These are phyloP conservation scores for Diorhabda carinulata DNA, from an alignment of 1,140 invertebrate genomes.

Conservation along the genomic window DNA sequence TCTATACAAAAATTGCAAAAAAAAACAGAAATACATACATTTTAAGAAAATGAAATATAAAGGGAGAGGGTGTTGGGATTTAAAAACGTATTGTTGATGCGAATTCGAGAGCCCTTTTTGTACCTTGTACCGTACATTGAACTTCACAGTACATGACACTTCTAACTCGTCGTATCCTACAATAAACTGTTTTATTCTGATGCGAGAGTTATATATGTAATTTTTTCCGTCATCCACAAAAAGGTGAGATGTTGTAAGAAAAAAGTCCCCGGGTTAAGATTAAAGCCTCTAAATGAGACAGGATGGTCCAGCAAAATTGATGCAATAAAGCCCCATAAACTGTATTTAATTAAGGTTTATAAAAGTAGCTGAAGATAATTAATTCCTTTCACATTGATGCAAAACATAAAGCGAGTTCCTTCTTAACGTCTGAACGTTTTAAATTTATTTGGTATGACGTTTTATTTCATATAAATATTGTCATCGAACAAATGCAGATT, in stretches of 20 bases:
- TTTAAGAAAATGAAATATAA: conserved; percentile 29
- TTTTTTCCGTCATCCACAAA: conserved; percentile 25
- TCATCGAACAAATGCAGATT: conserved; percentile 18
- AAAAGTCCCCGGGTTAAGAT: conserved; percentile 1
- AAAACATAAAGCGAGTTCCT: conserved; percentile 27
- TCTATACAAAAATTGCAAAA: not conserved
- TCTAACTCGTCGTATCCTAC: conserved; percentile 17
- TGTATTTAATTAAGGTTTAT: conserved; percentile 16
- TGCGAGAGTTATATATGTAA: conserved; percentile 20
- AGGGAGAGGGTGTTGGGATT: conserved; percentile 35
- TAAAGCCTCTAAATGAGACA: conserved; percentile 8
- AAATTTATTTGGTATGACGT: conserved; percentile 30
- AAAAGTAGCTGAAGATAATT: conserved; percentile 13
- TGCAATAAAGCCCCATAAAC: conserved; percentile 19
- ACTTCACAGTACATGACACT: no score
- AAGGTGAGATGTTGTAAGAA: conserved; percentile 21
- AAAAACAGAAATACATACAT: conserved; percentile 5
- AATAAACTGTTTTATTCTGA: conserved; percentile 22
- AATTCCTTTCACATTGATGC: conserved; percentile 26
- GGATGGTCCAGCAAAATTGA: conserved; percentile 29
- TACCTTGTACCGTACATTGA: no score
- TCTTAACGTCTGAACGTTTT: conserved; percentile 19
- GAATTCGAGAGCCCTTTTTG: no score
- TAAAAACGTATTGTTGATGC: conserved; percentile 24
- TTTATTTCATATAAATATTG: conserved; percentile 27